These are phyloP conservation scores for Neotoxoptera formosana DNA, from an alignment of 1,140 invertebrate genomes.

Conservation along the genomic window DNA sequence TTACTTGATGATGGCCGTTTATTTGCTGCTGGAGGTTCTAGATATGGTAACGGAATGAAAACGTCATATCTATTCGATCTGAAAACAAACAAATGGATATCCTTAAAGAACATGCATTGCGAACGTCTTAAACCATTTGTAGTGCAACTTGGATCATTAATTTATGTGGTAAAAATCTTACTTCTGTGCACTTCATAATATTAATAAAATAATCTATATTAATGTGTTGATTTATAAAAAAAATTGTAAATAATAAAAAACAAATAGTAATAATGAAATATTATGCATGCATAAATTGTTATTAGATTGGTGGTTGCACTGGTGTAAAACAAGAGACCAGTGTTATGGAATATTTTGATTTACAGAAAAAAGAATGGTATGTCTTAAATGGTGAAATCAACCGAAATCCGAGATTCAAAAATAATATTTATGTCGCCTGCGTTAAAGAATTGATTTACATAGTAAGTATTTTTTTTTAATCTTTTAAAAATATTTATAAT, in stretches of 20 bases:
- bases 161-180: constrained; percentile 36
- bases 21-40: constrained; percentile 18
- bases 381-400: neutral
- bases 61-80: neutral
- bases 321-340: neutral
- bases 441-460: constrained; percentile 33
- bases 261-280: neutral
- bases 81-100: neutral
- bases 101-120: neutral
- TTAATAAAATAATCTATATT: neutral
- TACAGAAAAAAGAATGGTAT: neutral
- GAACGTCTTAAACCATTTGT: constrained; percentile 24
- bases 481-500: neutral
- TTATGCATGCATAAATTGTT: neutral
- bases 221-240: neutral
- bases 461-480: constrained; percentile 11
- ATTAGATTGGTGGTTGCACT: constrained; percentile 10
- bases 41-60: neutral
- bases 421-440: neutral
- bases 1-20: constrained; percentile 25
- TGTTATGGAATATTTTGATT: constrained; percentile 26
- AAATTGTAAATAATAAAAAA: neutral
- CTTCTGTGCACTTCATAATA: neutral
- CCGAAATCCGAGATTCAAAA: neutral
- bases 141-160: neutral